Evolutionary conservation across 1,140 invertebrate species (phyloP), one percentile per base, ranked within the genome.

Genomic region (Aplysia californica): DNA sequence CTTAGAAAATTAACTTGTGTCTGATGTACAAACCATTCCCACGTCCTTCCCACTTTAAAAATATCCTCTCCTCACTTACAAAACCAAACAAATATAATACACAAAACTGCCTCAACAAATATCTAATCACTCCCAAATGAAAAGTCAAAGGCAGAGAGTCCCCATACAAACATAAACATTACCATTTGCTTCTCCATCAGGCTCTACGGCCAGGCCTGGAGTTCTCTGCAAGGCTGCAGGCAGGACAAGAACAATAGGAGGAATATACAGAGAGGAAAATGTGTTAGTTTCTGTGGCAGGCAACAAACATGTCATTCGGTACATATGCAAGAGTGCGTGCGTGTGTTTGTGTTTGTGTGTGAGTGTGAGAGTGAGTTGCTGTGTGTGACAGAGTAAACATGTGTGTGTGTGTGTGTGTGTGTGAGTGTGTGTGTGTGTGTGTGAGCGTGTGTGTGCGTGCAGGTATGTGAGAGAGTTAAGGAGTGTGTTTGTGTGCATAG

Each of bases 401-500:
- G 3, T 41, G 36, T 41, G 38, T 66, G 35, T 10, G 55, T 33
- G 70, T 59, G 70, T 35, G 36, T 31, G 68, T 50, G 67, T 64
- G 56, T 71, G 68, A 35, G 67, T 59, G 76, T 31, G 76, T 36
- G n/a, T 71, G 58, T 33, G 65, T 67, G 58, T 67, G 26, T 50
- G 69, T 72, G 59, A 77, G 67, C 38, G 61, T 55, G 26, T 55
- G 61, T 35, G 61, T 66, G 35, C 29, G 6, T 26, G 35, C n/a
- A 44, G n/a, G 20, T n/a, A 18, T 41, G 33, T 38, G 15, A 74
- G 56, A 67, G 31, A 67, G 20, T 31, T 29, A 55, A 0, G 78
- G 80, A 56, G 83, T 72, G 80, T 73, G 77, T 55, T 68, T 31
- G 69, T 44, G 55, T 38, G 67, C 0, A 75, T 59, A 66, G 38